phyloP scores from a whole-genome alignment of 2,797 vertebrate species.

The Sebastes taczanowskii region DNA sequence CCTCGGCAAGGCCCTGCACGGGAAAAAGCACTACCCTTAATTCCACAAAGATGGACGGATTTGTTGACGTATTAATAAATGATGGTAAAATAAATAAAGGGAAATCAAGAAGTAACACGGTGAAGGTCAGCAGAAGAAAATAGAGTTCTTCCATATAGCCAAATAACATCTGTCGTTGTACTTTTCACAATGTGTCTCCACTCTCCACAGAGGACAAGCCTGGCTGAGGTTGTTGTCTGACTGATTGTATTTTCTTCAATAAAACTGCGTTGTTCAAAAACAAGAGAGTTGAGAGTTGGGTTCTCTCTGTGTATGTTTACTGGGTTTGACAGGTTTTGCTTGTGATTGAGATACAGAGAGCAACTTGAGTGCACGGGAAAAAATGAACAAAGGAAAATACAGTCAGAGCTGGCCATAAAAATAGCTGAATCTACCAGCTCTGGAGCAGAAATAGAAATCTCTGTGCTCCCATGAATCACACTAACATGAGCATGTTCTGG shows the following conservation, averaged over 20 bases:
- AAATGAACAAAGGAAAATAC: neutral
- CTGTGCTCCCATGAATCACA: neutral
- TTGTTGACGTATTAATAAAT: neutral
- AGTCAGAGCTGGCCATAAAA: conserved; percentile 21
- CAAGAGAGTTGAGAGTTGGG: neutral
- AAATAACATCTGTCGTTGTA: neutral
- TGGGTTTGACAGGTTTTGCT: conserved; percentile 1
- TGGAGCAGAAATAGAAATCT: conserved; percentile 20
- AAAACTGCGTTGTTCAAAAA: conserved; percentile 16
- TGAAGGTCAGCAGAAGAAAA: neutral
- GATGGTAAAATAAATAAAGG: neutral
- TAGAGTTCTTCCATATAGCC: neutral
- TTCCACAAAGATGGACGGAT: neutral
- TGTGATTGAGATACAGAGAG: conserved; percentile 7
- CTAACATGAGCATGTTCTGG: neutral
- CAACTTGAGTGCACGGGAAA: conserved; percentile 9
- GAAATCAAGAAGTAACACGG: neutral
- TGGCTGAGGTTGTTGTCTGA: neutral
- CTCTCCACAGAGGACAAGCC: neutral
- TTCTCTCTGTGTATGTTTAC: neutral
- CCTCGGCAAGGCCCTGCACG: conserved; percentile 83
- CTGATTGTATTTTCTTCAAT: neutral
- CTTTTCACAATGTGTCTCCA: neutral
- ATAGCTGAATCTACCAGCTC: conserved; percentile 9
- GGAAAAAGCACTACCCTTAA: neutral